Evolutionary conservation across 2,888 invertebrate genomes (phyloP), one percentile per base, ranked within the genome.

Genomic region (Cheilosia grossa): DNA sequence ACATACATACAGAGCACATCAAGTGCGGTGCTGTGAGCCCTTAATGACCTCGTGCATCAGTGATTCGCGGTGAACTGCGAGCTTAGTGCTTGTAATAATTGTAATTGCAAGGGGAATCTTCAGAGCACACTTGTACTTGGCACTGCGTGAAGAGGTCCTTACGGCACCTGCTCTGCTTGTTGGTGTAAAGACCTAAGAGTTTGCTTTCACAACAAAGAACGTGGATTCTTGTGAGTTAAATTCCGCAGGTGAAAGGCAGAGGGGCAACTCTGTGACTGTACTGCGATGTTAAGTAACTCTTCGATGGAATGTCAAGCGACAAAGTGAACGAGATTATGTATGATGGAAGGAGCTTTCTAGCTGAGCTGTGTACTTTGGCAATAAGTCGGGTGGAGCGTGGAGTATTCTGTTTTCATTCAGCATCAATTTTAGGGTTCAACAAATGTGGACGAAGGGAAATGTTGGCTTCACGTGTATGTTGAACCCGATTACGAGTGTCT

Each of bases 21-120:
- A 70, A 61, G 24, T 58, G 24, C 24, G 51, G 70, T 77, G 66
- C 69, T 81, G 70, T 77, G 63, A 77, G 81, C 81, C 75, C 85
- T 67, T 85, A 85, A 85, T 81, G 85, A 85, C 81, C 75, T 85
- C 85, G 70, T 85, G 85, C 85, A 75, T 85, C 81, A 81, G 81
- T 81, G 81, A 81, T 77, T 85, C 61, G 44, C 33, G 24, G 61
- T 69, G 79, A 79, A 79, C 82, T 79, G 53, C 21, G 13, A 58
- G 56, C 69, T 51, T 56, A 53, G 70, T 73, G 56, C 44, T 58
- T 63, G 73, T 74, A 80, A 74, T 73, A 51, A 37, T 64, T 63
- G 73, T 74, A 75, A 74, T 83, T 83, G 63, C 69, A 9, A 15
- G 67, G 66, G 54, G 19, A 59, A 33, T 78, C 54, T 44, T 73